A percentile compares a stretch with the other conserved stretches of the same genome.
phyloP scores from a whole-genome alignment of 2,797 vertebrate genomes.

The Neopelma chrysocephalum region DNA sequence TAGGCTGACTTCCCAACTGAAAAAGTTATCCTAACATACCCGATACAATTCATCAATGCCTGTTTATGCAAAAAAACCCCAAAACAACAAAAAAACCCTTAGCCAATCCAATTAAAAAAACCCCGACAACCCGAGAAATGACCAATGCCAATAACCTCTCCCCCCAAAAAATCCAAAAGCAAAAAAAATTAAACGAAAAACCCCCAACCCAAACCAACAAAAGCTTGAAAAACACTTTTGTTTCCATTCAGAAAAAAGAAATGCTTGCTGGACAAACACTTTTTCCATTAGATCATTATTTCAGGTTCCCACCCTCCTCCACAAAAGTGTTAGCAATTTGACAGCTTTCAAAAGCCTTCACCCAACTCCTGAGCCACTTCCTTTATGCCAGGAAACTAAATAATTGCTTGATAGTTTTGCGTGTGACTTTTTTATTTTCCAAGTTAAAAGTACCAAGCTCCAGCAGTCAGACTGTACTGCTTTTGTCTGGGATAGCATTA shows the following conservation, averaged over 20 bases:
- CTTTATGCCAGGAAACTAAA: conserved; percentile 18
- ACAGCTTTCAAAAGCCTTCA: conserved; percentile 34
- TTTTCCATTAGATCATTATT: not conserved
- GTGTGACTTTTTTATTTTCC: not conserved
- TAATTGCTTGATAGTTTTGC: not conserved
- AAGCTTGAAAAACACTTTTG: not conserved
- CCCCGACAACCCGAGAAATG: accelerated
- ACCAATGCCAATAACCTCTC: not conserved
- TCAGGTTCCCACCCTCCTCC: not conserved
- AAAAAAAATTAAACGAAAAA: not conserved
- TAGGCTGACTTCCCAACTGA: not conserved
- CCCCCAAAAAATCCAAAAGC: not conserved
- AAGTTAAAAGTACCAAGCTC: not conserved
- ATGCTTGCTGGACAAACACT: not conserved
- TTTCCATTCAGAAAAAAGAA: not conserved
- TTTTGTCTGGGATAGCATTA: not conserved
- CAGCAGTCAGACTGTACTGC: not conserved
- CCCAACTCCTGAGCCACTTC: conserved; percentile 2
- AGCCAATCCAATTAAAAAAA: not conserved
- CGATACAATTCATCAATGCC: not conserved
- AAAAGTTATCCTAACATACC: not conserved
- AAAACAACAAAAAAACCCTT: not conserved
- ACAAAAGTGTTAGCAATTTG: not conserved
- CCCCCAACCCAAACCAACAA: not conserved
- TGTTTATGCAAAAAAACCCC: not conserved